Conservation (phyloP, 2,888 invertebrate species). For the Cephus nigrinus region DNA sequence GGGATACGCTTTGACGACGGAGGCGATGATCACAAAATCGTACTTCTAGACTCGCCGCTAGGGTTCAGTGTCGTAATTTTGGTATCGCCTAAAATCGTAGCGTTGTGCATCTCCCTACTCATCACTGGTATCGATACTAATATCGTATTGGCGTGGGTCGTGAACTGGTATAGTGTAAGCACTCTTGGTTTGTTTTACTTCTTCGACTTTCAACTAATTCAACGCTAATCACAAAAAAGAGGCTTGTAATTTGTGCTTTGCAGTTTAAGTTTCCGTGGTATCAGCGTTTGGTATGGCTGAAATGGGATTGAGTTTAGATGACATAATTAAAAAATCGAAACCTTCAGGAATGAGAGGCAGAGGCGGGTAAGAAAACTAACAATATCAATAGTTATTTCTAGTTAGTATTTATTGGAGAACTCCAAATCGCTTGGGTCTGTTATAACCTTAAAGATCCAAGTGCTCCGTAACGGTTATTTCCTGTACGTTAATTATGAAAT, state of each 20-base stretch:
- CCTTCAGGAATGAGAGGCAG: conserved; percentile 53
- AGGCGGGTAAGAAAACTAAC: conserved; percentile 48
- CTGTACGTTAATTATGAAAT: neutral
- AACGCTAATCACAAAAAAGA: neutral
- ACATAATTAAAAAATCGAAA: conserved; percentile 64
- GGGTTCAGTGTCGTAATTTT: no score
- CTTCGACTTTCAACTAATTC: neutral
- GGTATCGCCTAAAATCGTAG: no score
- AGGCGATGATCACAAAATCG: no score
- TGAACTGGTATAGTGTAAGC: neutral
- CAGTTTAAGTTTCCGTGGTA: neutral
- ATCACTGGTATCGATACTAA: neutral
- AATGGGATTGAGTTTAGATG: conserved; percentile 62
- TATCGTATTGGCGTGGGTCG: neutral
- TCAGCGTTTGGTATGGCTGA: conserved; percentile 45
- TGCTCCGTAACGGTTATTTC: neutral
- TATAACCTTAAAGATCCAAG: neutral
- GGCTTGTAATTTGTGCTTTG: conserved; percentile 2
- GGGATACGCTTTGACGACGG: no score
- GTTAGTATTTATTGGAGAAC: neutral
- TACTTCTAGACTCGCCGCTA: no score
- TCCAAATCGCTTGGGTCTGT: neutral
- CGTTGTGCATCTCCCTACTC: neutral
- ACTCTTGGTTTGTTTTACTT: neutral
- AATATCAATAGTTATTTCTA: neutral